Evolutionary conservation across 2,888 invertebrate species (phyloP).

Genomic region (Rhagonycha lutea): DNA sequence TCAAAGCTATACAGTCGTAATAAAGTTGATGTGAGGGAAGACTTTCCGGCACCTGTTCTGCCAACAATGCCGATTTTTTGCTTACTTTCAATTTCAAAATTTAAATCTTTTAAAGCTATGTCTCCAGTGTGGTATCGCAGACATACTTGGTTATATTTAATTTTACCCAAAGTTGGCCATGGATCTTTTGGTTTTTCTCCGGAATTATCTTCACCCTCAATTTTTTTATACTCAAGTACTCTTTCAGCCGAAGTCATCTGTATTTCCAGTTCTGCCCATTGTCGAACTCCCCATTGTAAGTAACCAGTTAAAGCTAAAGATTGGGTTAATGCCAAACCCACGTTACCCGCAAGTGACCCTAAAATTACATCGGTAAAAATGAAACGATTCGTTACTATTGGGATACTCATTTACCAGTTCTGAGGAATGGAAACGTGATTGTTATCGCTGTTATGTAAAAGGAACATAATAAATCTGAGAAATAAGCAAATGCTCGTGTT

Average conservation of each 20-base stretch:
- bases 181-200: constrained; percentile 59
- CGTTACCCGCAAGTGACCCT: constrained; percentile 70
- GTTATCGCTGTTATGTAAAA: not conserved
- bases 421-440: not conserved
- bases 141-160: constrained; percentile 68
- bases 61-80: constrained; percentile 76
- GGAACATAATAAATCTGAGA: not conserved
- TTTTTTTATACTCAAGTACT: constrained; percentile 57
- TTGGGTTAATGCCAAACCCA: constrained; percentile 82
- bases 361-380: constrained; percentile 17
- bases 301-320: constrained; percentile 76
- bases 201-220: constrained; percentile 51
- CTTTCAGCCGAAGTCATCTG: constrained; percentile 91
- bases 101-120: constrained; percentile 72
- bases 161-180: constrained; percentile 73
- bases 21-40: constrained; percentile 72
- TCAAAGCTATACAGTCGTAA: constrained; percentile 77
- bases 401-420: not conserved
- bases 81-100: constrained; percentile 66
- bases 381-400: not conserved
- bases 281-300: constrained; percentile 70
- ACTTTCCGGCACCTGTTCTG: constrained; percentile 54
- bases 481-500: constrained; percentile 31
- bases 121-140: constrained; percentile 75
- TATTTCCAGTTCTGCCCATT: constrained; percentile 81